phyloP scores from a whole-genome alignment of 2,888 invertebrate genomes.

The Xylophagus ater region DNA sequence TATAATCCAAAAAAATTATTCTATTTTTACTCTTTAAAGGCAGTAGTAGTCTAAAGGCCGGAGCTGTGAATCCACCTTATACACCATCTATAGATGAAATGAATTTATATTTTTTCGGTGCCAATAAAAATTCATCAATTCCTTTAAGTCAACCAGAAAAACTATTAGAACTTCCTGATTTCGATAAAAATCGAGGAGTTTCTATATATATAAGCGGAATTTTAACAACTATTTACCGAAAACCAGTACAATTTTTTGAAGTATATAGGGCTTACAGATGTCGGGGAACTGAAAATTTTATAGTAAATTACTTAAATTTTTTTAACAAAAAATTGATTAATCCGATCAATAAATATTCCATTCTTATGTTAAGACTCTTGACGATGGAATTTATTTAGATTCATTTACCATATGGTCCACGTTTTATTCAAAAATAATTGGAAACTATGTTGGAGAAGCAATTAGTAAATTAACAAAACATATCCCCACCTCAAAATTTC shows the following conservation, averaged over 20 bases:
- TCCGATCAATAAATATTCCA: neutral
- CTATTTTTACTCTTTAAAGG: neutral
- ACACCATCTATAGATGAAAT: neutral
- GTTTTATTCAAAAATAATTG: constrained; percentile 7
- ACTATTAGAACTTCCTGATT: neutral
- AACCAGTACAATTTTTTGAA: no score
- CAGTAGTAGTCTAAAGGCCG: neutral
- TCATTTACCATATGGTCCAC: constrained; percentile 4
- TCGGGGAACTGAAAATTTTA: constrained; percentile 16
- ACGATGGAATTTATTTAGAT: constrained; percentile 6
- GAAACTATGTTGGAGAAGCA: constrained; percentile 7
- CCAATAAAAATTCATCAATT: neutral
- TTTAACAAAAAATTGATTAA: neutral
- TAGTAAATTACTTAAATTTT: constrained; percentile 9
- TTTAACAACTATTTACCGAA: no score
- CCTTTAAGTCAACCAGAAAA: neutral
- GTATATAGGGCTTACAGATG: constrained; percentile 14
- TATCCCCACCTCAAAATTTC: constrained; percentile 27
- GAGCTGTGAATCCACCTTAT: constrained; percentile 6
- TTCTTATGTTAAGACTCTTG: constrained; percentile 3
- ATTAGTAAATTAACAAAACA: constrained; percentile 7
- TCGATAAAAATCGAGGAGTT: constrained; percentile 9
- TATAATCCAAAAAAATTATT: neutral
- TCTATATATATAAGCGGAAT: constrained; percentile 12
- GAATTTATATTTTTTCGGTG: constrained; percentile 3